Evolutionary conservation across 2,888 invertebrate species (phyloP), one percentile per base, ranked within the genome.

Genomic region (Cryptus viduatorius): DNA sequence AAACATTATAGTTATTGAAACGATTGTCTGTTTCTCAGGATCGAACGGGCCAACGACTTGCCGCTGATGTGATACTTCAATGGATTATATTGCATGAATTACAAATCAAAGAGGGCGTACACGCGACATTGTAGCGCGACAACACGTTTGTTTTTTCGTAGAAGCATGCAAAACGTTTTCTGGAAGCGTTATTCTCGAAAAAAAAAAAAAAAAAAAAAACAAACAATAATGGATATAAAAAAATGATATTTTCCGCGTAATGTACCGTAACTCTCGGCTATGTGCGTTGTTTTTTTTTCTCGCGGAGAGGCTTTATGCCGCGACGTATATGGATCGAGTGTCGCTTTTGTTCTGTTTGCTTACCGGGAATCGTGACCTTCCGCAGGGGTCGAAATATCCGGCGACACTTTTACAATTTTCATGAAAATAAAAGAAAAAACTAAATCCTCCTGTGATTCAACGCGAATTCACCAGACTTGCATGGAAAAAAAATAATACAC

Each of bases 361-460:
- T 53, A n/a, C 37, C 42, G 16, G 37, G 64, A 64, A 64, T 64
- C 42, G 64, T n/a, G 64, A 42, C 37, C 42, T 16, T n/a, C 37
- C 16, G 7, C 16, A 42, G 37, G 64, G 37, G 31, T 42, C 19
- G 53, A 19, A 71, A 71, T 53, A 69, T 1, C 37, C 31, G 69
- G 14, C 48, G 48, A 3, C 48, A 4, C 12, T 24, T 24, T 4
- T 24, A 24, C 56, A 56, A 56, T 56, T 56, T 56, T 56, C 19
- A 24, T 24, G 19, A 56, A 56, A 56, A 53, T 4, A 12, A 56
- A 53, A 53, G 10, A 56, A 12, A 56, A 53, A 16, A 50, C 5
- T n/a, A 50, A n/a, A n/a, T 48, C 48, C 24, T 24, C 24, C 3
- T 24, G 24, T 24, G 3, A 1, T 1, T 37, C 37, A 37, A 4